Conservation (phyloP, 2,888 invertebrate species). For the Tetheella fluctuosa region DNA sequence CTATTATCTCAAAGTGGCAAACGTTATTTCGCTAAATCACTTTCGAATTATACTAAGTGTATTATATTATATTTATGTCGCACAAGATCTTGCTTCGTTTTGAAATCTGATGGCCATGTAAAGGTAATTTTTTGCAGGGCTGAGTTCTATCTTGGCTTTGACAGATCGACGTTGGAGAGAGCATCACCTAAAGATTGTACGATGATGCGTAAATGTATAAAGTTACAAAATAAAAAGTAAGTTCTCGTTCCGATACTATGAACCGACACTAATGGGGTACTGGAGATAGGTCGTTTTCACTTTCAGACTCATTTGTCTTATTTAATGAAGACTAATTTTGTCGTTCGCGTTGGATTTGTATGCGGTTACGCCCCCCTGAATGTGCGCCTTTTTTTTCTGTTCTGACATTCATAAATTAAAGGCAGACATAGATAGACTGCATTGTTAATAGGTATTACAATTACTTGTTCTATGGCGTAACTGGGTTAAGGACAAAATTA, state of each 20-base stretch:
- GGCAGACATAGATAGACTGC: not conserved
- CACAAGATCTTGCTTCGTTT: too few relatives aligned
- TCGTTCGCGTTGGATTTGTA: constrained; percentile 6
- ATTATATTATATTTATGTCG: too few relatives aligned
- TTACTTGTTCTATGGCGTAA: not conserved
- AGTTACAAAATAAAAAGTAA: not conserved
- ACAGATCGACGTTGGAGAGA: too few relatives aligned
- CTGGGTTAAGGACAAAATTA: not conserved
- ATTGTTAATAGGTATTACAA: not conserved
- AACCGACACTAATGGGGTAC: constrained; percentile 2
- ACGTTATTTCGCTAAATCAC: too few relatives aligned
- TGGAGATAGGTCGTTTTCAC: constrained; percentile 6
- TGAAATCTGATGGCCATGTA: too few relatives aligned
- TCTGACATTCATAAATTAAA: not conserved
- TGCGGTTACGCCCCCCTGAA: constrained; percentile 4
- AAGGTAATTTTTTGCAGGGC: too few relatives aligned
- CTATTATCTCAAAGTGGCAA: too few relatives aligned
- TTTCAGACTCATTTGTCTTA: constrained; percentile 9
- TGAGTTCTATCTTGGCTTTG: too few relatives aligned
- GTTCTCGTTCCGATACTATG: not conserved
- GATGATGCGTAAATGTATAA: not conserved
- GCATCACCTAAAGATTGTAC: not conserved
- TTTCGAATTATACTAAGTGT: too few relatives aligned
- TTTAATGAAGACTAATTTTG: constrained; percentile 9
- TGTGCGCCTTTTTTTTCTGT: not conserved